Evolutionary conservation across 1,140 invertebrate genomes (phyloP).

Genomic region (Varroa destructor): DNA sequence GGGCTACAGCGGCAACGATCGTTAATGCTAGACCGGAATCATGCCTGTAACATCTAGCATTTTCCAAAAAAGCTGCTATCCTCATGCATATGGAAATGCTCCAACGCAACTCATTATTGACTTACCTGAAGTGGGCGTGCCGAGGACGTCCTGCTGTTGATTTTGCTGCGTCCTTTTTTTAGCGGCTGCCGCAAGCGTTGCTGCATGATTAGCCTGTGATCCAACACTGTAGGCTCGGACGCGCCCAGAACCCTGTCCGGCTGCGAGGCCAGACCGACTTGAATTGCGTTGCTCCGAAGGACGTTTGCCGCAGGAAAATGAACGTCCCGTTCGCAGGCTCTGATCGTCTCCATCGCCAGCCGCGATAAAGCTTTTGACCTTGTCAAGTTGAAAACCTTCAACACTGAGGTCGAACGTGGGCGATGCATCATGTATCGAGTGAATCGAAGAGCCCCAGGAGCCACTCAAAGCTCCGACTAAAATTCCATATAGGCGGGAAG

Average conservation of each 20-base stretch:
- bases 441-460: conserved; percentile 26
- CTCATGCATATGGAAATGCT: too few species aligned
- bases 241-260: conserved; percentile 31
- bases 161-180: conserved; percentile 29
- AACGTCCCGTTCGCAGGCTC: conserved; percentile 34
- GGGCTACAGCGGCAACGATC: too few species aligned
- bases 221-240: conserved; percentile 72
- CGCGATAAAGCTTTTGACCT: conserved; percentile 38
- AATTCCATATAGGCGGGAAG: conserved; percentile 29
- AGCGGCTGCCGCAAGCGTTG: conserved; percentile 25
- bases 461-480: conserved; percentile 33
- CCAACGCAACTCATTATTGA: too few species aligned
- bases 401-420: conserved; percentile 34
- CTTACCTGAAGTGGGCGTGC: conserved; percentile 33
- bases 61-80: too few species aligned
- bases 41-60: too few species aligned
- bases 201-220: conserved; percentile 45
- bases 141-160: conserved; percentile 27
- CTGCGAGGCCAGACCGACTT: conserved; percentile 3
- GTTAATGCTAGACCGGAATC: too few species aligned
- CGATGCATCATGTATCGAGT: conserved; percentile 23
- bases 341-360: conserved; percentile 36
- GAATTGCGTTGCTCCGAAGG: conserved; percentile 7
- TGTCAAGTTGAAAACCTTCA: conserved; percentile 31
- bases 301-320: conserved; percentile 12